A percentile compares a stretch with the other conserved stretches of the same genome.
Evolutionary conservation across 2,888 invertebrate species (phyloP).

Genomic region (Agonopterix arenella): DNA sequence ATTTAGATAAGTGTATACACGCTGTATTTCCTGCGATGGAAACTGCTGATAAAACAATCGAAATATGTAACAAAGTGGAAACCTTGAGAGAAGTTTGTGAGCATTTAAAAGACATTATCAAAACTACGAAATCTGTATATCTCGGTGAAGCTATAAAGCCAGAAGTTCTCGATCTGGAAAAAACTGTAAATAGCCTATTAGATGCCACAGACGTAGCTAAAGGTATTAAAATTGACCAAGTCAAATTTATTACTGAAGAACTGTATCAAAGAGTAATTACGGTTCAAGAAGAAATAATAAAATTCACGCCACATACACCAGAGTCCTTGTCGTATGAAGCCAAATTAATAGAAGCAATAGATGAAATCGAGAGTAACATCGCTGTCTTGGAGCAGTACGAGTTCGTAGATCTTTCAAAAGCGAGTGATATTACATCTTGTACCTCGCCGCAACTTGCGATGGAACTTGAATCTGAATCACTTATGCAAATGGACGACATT

Average conservation of each 20-base stretch:
- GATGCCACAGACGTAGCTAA: slow-evolving; percentile 39
- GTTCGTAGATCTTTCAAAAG: slow-evolving; percentile 47
- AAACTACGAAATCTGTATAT: slow-evolving; percentile 21
- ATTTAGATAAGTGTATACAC: slow-evolving; percentile 46
- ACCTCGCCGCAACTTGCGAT: slow-evolving; percentile 34
- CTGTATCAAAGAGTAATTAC: slow-evolving; percentile 41
- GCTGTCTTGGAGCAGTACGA: slow-evolving; percentile 54
- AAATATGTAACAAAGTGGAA: slow-evolving; percentile 50
- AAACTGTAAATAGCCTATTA: slow-evolving; percentile 36
- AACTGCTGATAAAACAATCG: slow-evolving; percentile 41
- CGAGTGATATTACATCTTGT: slow-evolving; percentile 40
- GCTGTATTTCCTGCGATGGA: slow-evolving; percentile 46
- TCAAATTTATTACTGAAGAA: slow-evolving; percentile 47
- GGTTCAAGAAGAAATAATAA: slow-evolving; percentile 51
- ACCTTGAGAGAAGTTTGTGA: slow-evolving; percentile 41
- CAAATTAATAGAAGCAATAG: slow-evolving; percentile 46
- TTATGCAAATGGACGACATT: slow-evolving; percentile 43
- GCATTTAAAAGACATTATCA: slow-evolving; percentile 39
- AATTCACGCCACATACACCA: slow-evolving; percentile 34
- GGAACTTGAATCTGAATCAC: slow-evolving; percentile 43
- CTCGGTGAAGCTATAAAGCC: slow-evolving; percentile 7
- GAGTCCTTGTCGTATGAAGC: slow-evolving; percentile 41
- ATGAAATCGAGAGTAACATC: slow-evolving; percentile 52
- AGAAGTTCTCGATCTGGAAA: slow-evolving; percentile 30
- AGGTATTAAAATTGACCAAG: slow-evolving; percentile 40